Evolutionary conservation across 2,888 invertebrate genomes (phyloP).

Genomic region (Adelphocoris suturalis): DNA sequence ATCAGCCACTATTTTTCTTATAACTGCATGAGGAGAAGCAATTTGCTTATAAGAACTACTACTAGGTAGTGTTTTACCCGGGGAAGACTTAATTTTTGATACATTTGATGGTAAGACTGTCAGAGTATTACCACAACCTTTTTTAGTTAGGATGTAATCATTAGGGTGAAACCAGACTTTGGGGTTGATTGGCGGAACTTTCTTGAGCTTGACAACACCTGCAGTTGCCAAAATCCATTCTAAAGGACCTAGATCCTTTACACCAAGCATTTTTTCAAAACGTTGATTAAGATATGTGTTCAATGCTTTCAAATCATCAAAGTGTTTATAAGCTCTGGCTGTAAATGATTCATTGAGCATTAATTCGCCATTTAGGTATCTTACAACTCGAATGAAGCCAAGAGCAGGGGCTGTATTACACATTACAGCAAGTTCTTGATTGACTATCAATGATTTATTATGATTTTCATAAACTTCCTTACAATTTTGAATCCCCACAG

Average conservation of each 20-base stretch:
- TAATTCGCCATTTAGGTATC: background rate
- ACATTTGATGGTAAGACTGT: background rate
- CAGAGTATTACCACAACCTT: background rate
- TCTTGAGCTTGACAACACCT: conserved; percentile 20
- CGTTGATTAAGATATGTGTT: conserved; percentile 7
- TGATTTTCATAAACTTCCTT: background rate
- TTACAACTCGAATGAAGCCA: background rate
- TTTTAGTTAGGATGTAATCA: background rate
- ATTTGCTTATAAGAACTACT: background rate
- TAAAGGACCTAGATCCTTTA: background rate
- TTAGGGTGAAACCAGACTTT: conserved; percentile 39
- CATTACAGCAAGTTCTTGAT: conserved; percentile 28
- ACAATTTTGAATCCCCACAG: background rate
- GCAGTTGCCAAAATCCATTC: conserved; percentile 18
- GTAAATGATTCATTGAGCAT: conserved; percentile 8
- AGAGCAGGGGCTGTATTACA: background rate
- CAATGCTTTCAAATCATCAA: conserved; percentile 32
- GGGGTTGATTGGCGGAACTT: conserved; percentile 5
- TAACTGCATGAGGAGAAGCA: background rate
- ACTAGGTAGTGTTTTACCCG: background rate
- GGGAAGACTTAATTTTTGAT: background rate
- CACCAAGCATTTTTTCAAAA: background rate
- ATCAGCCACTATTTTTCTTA: background rate
- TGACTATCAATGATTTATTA: background rate
- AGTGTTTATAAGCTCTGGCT: conserved; percentile 5